Conservation (phyloP, 2,797 vertebrate genomes). For the Oreortyx pictus region DNA sequence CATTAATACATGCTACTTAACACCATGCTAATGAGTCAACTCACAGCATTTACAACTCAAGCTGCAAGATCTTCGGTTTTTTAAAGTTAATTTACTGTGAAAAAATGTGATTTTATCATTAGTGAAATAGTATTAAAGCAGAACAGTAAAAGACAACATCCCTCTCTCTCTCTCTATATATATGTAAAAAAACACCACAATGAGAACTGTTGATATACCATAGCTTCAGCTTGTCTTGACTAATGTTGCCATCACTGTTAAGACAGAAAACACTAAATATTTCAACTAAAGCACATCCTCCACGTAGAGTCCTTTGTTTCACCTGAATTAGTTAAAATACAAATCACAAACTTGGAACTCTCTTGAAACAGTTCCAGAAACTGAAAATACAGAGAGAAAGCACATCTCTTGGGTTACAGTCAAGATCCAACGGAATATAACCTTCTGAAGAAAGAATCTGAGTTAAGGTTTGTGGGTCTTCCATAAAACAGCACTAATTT, state of each 20-base stretch:
- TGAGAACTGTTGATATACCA: background rate
- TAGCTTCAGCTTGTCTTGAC: background rate
- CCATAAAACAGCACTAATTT: background rate
- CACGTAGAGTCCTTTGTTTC: background rate
- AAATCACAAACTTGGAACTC: background rate
- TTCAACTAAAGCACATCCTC: background rate
- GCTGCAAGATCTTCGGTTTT: background rate
- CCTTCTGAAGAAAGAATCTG: background rate
- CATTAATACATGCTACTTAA: background rate
- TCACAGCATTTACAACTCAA: background rate
- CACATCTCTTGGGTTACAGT: background rate
- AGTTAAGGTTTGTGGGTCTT: background rate
- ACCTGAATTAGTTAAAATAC: background rate
- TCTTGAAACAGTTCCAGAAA: background rate
- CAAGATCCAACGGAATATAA: background rate
- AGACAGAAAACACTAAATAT: accelerated
- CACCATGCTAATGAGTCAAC: background rate
- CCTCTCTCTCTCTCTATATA: background rate
- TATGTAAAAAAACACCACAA: background rate
- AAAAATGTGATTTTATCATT: background rate
- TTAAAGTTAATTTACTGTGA: background rate
- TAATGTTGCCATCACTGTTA: background rate
- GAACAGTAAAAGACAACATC: background rate
- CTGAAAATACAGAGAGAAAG: background rate
- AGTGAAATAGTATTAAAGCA: background rate